A percentile compares a stretch with the other conserved stretches of the same genome.
phyloP scores from a whole-genome alignment of 92 coral and sea anemone species.

The Actinostola sp. region DNA sequence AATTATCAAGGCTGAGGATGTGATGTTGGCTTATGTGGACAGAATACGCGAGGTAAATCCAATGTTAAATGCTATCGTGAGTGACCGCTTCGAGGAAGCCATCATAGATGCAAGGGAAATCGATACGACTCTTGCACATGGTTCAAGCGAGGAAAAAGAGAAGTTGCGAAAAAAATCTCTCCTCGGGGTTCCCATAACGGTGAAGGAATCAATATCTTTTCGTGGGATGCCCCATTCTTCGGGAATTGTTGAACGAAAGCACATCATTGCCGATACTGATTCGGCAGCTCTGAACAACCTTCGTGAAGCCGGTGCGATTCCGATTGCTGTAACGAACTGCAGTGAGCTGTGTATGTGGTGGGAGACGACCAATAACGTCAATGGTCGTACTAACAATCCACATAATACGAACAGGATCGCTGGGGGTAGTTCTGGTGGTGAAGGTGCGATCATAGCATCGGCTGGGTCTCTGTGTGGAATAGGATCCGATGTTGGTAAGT shows the following conservation, averaged over 20 bases:
- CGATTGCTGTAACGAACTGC: slow-evolving; percentile 85
- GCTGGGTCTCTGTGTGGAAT: slow-evolving; percentile 86
- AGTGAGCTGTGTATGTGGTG: slow-evolving; percentile 95
- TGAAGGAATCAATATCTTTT: slow-evolving; percentile 78
- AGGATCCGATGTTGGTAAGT: slow-evolving; percentile 88
- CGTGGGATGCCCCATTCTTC: slow-evolving; percentile 71
- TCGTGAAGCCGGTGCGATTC: slow-evolving; percentile 75
- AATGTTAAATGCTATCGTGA: slow-evolving; percentile 65
- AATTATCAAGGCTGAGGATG: slow-evolving; percentile 38
- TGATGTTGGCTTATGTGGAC: slow-evolving; percentile 50
- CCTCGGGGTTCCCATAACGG: slow-evolving; percentile 79
- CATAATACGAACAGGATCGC: slow-evolving; percentile 73
- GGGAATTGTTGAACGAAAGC: slow-evolving; percentile 73
- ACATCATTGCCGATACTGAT: slow-evolving; percentile 57
- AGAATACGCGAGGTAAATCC: slow-evolving; percentile 78
- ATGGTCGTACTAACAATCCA: slow-evolving; percentile 83
- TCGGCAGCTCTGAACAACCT: slow-evolving; percentile 71
- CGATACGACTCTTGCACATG: slow-evolving; percentile 53
- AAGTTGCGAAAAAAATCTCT: slow-evolving; percentile 52
- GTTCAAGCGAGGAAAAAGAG: slow-evolving; percentile 37
- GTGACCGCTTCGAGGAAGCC: slow-evolving; percentile 73
- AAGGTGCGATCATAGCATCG: slow-evolving; percentile 80
- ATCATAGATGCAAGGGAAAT: slow-evolving; percentile 67
- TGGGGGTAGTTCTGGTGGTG: slow-evolving; percentile 88
- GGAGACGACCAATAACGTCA: slow-evolving; percentile 79